phyloP scores from a whole-genome alignment of 2,888 invertebrate species.

The Thumatha senex region DNA sequence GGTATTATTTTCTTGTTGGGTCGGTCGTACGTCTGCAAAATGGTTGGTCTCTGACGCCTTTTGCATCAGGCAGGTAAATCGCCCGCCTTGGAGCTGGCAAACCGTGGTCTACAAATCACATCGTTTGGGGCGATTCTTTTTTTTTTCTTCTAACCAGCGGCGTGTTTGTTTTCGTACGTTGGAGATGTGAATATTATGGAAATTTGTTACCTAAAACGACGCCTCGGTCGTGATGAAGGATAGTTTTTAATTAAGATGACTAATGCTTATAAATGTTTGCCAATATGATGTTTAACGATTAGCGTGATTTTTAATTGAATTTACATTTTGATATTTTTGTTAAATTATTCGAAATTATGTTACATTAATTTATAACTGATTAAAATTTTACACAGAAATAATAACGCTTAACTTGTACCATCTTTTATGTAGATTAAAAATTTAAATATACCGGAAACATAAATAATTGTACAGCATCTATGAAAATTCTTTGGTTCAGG shows the following conservation, averaged over 20 bases:
- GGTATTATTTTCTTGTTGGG: slow-evolving; percentile 58
- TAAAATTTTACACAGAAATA: too few species aligned
- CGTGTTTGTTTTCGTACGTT: slow-evolving; percentile 80
- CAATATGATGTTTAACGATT: slow-evolving; percentile 18
- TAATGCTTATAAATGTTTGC: slow-evolving; percentile 32
- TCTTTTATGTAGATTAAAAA: too few species aligned
- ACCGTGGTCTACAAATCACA: slow-evolving; percentile 77
- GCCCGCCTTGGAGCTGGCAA: slow-evolving; percentile 56
- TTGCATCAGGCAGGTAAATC: slow-evolving; percentile 63
- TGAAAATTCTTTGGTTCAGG: too few species aligned
- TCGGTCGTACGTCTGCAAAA: slow-evolving; percentile 65
- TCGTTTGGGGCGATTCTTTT: slow-evolving; percentile 47
- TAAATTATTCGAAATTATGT: not conserved
- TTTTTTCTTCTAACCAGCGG: slow-evolving; percentile 48
- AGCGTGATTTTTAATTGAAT: slow-evolving; percentile 12
- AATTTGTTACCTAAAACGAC: slow-evolving; percentile 54
- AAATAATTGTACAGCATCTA: too few species aligned
- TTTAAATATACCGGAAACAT: too few species aligned
- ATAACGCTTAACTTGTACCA: too few species aligned
- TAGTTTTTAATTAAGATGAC: slow-evolving; percentile 59
- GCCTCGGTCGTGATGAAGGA: slow-evolving; percentile 49
- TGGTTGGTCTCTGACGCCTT: slow-evolving; percentile 80
- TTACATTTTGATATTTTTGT: slow-evolving; percentile 11
- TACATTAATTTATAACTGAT: not conserved
- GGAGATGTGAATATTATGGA: slow-evolving; percentile 74